phyloP scores from a whole-genome alignment of 2,888 invertebrate genomes.

The Bibio marci region DNA sequence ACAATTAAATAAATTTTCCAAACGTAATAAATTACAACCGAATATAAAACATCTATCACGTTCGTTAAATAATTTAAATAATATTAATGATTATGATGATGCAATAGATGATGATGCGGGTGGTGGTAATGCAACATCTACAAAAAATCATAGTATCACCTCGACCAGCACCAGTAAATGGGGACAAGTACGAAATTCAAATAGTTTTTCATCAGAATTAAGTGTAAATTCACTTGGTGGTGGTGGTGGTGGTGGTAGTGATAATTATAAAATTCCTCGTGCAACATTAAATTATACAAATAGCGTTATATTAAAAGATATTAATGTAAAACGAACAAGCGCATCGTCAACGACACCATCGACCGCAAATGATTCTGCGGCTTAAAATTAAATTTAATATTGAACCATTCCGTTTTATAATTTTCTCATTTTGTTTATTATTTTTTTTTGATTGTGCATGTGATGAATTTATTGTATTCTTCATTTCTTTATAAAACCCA shows the following conservation, averaged over 20 bases:
- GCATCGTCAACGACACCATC: slow-evolving; percentile 5
- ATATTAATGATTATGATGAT: too few species aligned
- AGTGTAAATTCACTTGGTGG: slow-evolving; percentile 10
- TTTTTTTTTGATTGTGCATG: too few species aligned
- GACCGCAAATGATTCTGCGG: slow-evolving; percentile 16
- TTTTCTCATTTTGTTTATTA: too few species aligned
- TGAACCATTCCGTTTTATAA: neutral
- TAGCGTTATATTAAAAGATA: slow-evolving; percentile 3
- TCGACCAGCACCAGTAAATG: slow-evolving; percentile 29
- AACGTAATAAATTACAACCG: neutral
- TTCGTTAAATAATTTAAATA: neutral
- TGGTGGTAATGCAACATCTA: too few species aligned
- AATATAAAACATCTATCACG: neutral
- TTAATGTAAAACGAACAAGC: neutral
- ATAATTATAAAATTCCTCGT: slow-evolving; percentile 13
- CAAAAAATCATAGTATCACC: too few species aligned
- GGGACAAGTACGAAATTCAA: slow-evolving; percentile 35
- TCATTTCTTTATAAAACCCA: too few species aligned
- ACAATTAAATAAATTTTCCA: too few species aligned
- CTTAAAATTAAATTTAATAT: slow-evolving; percentile 10
- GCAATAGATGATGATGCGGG: too few species aligned
- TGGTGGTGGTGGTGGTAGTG: too few species aligned
- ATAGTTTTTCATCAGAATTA: slow-evolving; percentile 22
- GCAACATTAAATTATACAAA: slow-evolving; percentile 6
- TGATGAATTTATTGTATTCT: too few species aligned